Evolutionary conservation across 1,140 invertebrate species (phyloP).

Genomic region (Physella acuta): DNA sequence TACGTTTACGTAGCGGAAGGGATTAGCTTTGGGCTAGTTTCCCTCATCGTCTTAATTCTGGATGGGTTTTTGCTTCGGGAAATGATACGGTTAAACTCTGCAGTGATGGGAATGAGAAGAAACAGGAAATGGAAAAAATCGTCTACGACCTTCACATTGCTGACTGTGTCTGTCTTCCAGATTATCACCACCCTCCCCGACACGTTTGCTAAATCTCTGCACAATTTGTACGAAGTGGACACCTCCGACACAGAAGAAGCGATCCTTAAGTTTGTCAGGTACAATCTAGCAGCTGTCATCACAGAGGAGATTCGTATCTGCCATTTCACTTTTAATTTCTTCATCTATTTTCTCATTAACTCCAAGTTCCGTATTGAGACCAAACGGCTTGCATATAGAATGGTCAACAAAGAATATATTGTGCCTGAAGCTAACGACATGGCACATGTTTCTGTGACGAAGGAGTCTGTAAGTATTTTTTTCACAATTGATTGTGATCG

Average conservation of each 20-base stretch:
- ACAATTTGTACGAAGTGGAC: constrained; percentile 28
- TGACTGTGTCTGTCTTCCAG: constrained; percentile 57
- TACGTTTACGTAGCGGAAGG: constrained; percentile 51
- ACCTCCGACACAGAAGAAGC: not conserved
- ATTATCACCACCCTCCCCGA: constrained; percentile 56
- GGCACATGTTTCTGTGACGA: too few relatives aligned
- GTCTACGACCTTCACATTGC: constrained; percentile 54
- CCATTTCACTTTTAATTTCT: constrained; percentile 57
- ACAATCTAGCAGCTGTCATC: constrained; percentile 41
- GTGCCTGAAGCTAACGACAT: too few relatives aligned
- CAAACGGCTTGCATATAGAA: constrained; percentile 38
- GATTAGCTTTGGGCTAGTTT: constrained; percentile 50
- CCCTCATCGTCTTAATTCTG: constrained; percentile 47
- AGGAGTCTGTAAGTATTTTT: too few relatives aligned
- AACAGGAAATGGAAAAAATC: constrained; percentile 39
- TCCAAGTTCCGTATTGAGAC: constrained; percentile 54
- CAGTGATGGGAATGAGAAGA: constrained; percentile 40
- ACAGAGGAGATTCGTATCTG: constrained; percentile 55
- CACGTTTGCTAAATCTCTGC: constrained; percentile 45
- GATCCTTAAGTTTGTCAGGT: constrained; percentile 9
- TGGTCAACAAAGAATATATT: too few relatives aligned
- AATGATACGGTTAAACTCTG: constrained; percentile 44
- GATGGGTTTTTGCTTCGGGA: constrained; percentile 56
- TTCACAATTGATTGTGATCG: too few relatives aligned
- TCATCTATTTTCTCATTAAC: constrained; percentile 56